Evolutionary conservation across 2,888 invertebrate genomes (phyloP).

Genomic region (Malthinus seriepunctatus): DNA sequence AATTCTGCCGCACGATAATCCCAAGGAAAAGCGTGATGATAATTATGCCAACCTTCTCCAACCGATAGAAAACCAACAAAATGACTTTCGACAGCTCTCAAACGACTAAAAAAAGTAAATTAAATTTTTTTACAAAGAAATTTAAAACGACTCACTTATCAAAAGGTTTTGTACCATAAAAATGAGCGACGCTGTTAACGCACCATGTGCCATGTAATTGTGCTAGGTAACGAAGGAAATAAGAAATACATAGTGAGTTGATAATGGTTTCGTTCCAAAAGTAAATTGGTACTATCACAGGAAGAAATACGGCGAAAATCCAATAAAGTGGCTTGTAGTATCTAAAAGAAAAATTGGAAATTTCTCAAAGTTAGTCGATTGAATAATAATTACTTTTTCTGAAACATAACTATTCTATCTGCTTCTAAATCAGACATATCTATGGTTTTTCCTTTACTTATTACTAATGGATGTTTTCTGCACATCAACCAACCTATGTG

Average conservation of each 20-base stretch:
- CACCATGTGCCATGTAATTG: constrained; percentile 79
- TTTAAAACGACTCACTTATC: constrained; percentile 61
- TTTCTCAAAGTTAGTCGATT: background rate
- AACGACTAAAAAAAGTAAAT: constrained; percentile 58
- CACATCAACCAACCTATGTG: constrained; percentile 86
- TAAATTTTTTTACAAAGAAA: background rate
- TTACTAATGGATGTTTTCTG: constrained; percentile 77
- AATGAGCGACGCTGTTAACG: constrained; percentile 81
- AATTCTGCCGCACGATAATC: constrained; percentile 64
- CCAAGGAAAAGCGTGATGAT: constrained; percentile 76
- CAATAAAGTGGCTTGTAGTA: constrained; percentile 66
- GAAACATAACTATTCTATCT: constrained; percentile 74
- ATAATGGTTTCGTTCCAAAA: constrained; percentile 69
- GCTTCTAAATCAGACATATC: constrained; percentile 76
- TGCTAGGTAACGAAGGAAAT: constrained; percentile 64
- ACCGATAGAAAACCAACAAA: constrained; percentile 63
- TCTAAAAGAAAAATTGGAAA: constrained; percentile 56
- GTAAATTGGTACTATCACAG: constrained; percentile 66
- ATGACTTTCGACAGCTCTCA: constrained; percentile 66
- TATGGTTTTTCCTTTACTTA: constrained; percentile 65
- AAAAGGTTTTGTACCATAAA: constrained; percentile 78
- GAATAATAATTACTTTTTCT: constrained; percentile 65
- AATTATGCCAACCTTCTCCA: constrained; percentile 78
- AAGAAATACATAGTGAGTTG: constrained; percentile 64
- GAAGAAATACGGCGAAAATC: constrained; percentile 63